These are phyloP conservation scores for Hormaphis cornu DNA, from an alignment of 1,140 invertebrate species.

Conservation along the genomic window DNA sequence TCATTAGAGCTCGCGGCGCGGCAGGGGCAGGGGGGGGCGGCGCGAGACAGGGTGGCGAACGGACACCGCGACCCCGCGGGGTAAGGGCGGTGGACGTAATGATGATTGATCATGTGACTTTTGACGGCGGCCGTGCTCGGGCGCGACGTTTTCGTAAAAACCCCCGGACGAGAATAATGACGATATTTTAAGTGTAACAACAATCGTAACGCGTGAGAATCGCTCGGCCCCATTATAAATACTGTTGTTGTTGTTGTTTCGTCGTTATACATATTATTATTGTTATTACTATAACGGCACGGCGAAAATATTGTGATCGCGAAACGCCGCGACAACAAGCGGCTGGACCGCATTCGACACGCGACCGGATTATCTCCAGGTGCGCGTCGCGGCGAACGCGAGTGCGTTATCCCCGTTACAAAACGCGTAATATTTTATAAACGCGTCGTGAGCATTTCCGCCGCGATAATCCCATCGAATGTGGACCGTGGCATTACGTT, in stretches of 20 bases:
- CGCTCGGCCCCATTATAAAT: no score
- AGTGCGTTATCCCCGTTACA: neutral
- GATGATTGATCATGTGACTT: constrained; percentile 30
- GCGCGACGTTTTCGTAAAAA: constrained; percentile 1
- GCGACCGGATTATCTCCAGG: constrained; percentile 30
- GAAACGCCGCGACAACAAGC: neutral
- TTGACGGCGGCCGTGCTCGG: neutral
- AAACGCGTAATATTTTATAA: no score
- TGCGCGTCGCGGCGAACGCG: neutral
- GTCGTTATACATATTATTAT: constrained; percentile 11
- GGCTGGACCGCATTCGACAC: constrained; percentile 18
- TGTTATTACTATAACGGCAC: neutral
- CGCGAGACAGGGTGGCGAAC: no score
- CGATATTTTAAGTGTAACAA: no score
- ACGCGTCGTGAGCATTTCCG: no score
- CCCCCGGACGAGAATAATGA: no score
- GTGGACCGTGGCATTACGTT: constrained; percentile 19
- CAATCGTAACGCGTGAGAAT: constrained; percentile 26
- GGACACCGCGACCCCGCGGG: no score
- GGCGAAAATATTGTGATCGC: constrained; percentile 21
- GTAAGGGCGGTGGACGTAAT: neutral
- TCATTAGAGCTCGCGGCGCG: no score
- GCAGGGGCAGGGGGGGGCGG: neutral
- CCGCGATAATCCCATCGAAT: constrained; percentile 27
- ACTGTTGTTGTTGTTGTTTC: no score